Conservation (phyloP, 2,797 vertebrate species). For the Melanotaenia boesemani region DNA sequence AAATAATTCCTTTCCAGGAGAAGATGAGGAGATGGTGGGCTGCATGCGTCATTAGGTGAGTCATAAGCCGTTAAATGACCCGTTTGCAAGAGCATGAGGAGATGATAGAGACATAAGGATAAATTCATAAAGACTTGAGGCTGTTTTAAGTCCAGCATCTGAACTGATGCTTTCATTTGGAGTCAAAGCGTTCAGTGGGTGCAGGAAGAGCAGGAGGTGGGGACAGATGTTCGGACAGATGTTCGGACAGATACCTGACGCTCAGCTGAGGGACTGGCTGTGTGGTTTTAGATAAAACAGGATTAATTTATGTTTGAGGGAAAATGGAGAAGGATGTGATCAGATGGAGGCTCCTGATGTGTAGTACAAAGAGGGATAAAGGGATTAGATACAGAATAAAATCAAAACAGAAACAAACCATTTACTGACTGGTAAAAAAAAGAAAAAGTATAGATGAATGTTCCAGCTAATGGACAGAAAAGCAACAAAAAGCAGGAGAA, state of each 20-base stretch:
- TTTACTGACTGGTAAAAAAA: too few species aligned
- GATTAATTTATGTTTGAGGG: not conserved
- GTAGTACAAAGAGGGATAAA: not conserved
- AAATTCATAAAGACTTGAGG: not conserved
- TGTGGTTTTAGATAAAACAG: not conserved
- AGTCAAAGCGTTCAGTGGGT: constrained; percentile 7
- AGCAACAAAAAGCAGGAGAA: too few species aligned
- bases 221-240: constrained; percentile 7
- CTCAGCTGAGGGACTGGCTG: not conserved
- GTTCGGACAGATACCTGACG: constrained; percentile 12
- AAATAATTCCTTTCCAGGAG: not conserved
- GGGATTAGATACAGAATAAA: too few species aligned
- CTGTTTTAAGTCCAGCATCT: constrained; percentile 15
- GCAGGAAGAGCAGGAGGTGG: not conserved
- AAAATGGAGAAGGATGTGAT: not conserved
- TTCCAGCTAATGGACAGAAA: too few species aligned
- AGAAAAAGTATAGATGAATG: too few species aligned
- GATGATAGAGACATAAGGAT: constrained; percentile 8
- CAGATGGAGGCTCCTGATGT: not conserved
- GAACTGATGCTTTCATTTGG: constrained; percentile 14
- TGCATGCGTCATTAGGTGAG: constrained; percentile 11
- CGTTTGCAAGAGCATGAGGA: constrained; percentile 5
- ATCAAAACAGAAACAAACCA: too few species aligned
- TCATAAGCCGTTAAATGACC: constrained; percentile 3
- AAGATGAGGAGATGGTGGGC: not conserved